Base-by-base conservation (phyloP, 2,888 invertebrate species). In the Sinhomidia bicolor region DNA sequence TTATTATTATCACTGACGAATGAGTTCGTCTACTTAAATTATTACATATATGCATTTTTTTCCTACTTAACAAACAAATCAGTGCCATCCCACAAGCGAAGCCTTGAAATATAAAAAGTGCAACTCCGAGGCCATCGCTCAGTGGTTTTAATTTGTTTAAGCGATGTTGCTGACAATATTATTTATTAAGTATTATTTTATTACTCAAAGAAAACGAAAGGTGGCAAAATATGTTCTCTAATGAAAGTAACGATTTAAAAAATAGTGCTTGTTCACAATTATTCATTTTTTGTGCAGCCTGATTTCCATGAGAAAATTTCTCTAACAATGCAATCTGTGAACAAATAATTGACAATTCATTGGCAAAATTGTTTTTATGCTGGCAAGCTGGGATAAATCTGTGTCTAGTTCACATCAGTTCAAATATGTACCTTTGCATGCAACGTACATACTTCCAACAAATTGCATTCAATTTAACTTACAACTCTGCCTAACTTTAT, bases 221-320 rank as follows among this genome's bases (percentile, higher is more conserved):
- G 83, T 83, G 83, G 36, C 62, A 71, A 76, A 76, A 54, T n/a
- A 26, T 29, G 71, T 32, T 83, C 10, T 26, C 10, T 26, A 57
- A 41, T 54, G 80, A 80, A 71, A 41, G 86, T 71, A 32, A 23
- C 36, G 47, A 65, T 62, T 36, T 81, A 5, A 20, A 14, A 41
- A 32, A 84, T 62, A 36, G n/a, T 14, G 23, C 60, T 60, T 79
- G 79, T 60, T 79, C 20, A 47, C 68, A 81, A 86, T 74, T 80
- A 47, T 41, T 65, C 81, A 82, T 57, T n/a, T n/a, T n/a, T 81
- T 36, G 7, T 36, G 36, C 44, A 47, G 54, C 78, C 82, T 87
- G 65, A 41, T 87, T 82, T 36, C 87, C 82, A 44, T 87, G 87
- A 82, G 87, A 87, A 87, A 76, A 47, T 65, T 62, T 76, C 74